These are phyloP conservation scores for Monodelphis domestica DNA, from an alignment of 2,797 vertebrate species.

Conservation along the genomic window DNA sequence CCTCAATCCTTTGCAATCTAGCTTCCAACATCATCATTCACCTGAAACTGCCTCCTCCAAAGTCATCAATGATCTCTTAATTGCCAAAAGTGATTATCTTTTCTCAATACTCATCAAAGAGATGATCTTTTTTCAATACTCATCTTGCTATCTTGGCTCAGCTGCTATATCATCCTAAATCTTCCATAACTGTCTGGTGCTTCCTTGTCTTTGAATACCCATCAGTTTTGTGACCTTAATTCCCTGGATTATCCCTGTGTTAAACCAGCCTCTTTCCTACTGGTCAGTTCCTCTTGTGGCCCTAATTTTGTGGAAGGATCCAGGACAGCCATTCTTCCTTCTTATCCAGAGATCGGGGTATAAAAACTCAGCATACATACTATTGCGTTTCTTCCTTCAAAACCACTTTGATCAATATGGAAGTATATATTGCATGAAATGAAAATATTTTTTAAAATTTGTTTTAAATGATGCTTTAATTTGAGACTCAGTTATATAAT, in stretches of 20 bases:
- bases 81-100: background rate
- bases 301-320: background rate
- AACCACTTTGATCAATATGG: background rate
- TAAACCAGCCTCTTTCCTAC: background rate
- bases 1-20: background rate
- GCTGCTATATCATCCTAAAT: background rate
- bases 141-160: background rate
- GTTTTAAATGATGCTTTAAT: slow-evolving; percentile 23
- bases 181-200: background rate
- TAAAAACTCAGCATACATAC: background rate
- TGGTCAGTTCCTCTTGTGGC: background rate
- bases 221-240: background rate
- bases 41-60: background rate
- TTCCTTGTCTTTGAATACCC: background rate
- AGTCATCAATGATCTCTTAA: background rate
- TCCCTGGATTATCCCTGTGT: background rate
- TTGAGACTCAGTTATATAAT: slow-evolving; percentile 4
- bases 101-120: too few relatives aligned
- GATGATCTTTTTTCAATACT: background rate
- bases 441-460: background rate
- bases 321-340: background rate
- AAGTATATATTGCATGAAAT: too few relatives aligned
- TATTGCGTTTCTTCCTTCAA: background rate
- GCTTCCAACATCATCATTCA: background rate
- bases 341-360: background rate